phyloP scores from a whole-genome alignment of 2,113 vertebrate genomes.

The Struthidea cinerea region DNA sequence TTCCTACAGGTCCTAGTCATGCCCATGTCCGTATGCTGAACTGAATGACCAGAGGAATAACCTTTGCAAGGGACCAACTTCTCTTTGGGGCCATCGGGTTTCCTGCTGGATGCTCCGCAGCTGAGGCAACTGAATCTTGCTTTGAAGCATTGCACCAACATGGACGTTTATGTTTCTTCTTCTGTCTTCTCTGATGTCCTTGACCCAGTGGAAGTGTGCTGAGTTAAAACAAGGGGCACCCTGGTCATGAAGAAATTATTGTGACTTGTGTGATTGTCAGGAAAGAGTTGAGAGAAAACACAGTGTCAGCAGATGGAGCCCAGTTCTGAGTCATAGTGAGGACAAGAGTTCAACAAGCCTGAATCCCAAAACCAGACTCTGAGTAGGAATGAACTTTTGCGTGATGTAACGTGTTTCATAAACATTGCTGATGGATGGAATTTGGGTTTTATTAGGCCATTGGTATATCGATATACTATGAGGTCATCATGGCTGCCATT shows the following conservation, averaged over 20 bases:
- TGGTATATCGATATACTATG: not conserved
- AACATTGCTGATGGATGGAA: not conserved
- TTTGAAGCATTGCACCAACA: not conserved
- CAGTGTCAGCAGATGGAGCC: not conserved
- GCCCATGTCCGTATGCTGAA: not conserved
- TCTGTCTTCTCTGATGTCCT: not conserved
- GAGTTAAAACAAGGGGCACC: not conserved
- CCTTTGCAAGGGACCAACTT: not conserved
- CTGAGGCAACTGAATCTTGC: not conserved
- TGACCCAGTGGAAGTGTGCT: not conserved
- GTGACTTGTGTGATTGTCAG: accelerated
- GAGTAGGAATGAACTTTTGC: not conserved
- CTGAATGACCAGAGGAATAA: not conserved
- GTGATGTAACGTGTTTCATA: not conserved
- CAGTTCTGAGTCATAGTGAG: not conserved
- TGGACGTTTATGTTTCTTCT: not conserved
- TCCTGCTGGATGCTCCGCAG: not conserved
- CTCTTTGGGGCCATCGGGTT: not conserved
- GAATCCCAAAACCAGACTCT: not conserved
- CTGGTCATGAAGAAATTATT: accelerated
- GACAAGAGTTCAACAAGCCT: not conserved
- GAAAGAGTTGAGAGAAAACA: not conserved
- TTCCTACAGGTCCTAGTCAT: not conserved
- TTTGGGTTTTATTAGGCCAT: not conserved
- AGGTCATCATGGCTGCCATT: not conserved